These are phyloP conservation scores for Baryphthengus martii DNA, from an alignment of 2,113 vertebrate genomes.

Conservation along the genomic window DNA sequence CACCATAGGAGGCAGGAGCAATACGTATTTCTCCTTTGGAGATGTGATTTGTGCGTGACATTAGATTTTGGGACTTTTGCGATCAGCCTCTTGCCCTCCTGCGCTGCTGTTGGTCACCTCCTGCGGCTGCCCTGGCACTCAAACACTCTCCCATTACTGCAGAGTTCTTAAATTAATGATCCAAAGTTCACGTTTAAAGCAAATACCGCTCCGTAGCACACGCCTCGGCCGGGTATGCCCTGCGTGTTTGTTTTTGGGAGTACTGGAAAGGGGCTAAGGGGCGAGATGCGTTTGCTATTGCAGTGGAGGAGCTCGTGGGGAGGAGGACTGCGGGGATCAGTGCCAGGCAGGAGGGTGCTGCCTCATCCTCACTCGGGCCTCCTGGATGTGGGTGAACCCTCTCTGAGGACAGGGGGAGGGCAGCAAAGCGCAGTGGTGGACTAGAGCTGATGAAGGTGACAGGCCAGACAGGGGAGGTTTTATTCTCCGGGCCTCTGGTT, in stretches of 20 bases:
- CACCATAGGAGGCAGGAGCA: background rate
- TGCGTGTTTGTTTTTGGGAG: rapidly evolving
- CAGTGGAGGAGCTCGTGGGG: background rate
- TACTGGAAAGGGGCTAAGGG: background rate
- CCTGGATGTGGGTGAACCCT: background rate
- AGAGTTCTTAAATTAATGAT: background rate
- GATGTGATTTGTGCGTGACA: background rate
- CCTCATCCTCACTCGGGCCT: background rate
- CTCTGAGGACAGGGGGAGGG: background rate
- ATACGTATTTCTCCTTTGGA: background rate
- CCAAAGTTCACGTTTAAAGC: background rate
- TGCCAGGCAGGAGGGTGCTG: background rate
- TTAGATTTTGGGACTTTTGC: background rate
- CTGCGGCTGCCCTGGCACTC: rapidly evolving
- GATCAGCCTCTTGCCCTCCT: background rate
- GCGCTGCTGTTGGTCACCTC: rapidly evolving
- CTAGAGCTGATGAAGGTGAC: rapidly evolving
- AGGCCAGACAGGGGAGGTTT: background rate
- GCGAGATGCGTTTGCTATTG: rapidly evolving
- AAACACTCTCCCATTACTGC: background rate
- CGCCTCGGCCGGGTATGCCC: background rate
- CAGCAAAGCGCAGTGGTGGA: background rate
- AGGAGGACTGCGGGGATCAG: background rate
- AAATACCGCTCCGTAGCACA: rapidly evolving
- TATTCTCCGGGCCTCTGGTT: rapidly evolving